Evolutionary conservation across 2,113 vertebrate genomes (phyloP).

Genomic region (Clinocottus analis): DNA sequence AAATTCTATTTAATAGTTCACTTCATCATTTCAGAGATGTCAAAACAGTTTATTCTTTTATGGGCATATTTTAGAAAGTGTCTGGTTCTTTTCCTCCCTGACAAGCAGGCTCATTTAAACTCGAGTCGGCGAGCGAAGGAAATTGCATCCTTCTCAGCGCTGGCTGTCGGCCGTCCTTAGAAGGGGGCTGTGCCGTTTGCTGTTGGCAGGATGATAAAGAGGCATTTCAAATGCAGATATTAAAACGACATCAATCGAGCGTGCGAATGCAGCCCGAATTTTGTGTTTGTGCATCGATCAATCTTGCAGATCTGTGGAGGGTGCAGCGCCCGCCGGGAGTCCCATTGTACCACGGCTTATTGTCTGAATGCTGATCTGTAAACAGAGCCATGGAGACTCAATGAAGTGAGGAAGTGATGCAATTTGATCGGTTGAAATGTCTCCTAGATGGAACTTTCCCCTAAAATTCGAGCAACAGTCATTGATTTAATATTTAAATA

Average conservation of each 20-base stretch:
- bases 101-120: constrained; percentile 23
- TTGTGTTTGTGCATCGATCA: constrained; percentile 38
- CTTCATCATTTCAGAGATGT: constrained; percentile 4
- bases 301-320: constrained; percentile 4
- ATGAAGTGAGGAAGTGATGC: constrained; percentile 16
- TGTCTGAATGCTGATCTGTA: constrained; percentile 21
- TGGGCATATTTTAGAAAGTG: constrained; percentile 2
- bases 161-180: constrained; percentile 27
- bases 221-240: constrained; percentile 52
- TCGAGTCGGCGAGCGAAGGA: constrained; percentile 4
- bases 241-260: constrained; percentile 8
- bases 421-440: constrained; percentile 13
- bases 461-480: neutral
- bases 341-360: constrained; percentile 18
- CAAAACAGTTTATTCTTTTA: constrained; percentile 10
- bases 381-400: constrained; percentile 34
- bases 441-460: neutral
- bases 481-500: neutral
- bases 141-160: constrained; percentile 21
- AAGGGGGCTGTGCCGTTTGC: neutral
- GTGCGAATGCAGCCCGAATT: neutral
- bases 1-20: neutral
- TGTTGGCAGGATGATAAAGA: constrained; percentile 31
- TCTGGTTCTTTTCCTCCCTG: constrained; percentile 18
- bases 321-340: neutral